Evolutionary conservation across 1,140 invertebrate genomes (phyloP).

Genomic region (Panagrolaimus sp.): DNA sequence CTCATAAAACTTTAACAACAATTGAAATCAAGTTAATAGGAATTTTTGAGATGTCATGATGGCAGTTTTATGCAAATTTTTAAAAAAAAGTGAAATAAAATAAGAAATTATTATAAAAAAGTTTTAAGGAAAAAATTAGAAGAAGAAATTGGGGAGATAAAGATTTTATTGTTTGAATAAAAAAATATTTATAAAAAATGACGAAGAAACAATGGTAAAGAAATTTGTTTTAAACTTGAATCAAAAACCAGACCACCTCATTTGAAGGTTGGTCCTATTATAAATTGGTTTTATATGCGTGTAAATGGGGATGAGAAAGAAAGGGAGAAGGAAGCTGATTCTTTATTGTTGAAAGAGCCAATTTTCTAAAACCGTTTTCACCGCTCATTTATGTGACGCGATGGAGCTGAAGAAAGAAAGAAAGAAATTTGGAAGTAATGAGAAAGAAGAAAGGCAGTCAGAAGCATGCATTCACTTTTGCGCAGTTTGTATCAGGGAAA

Average conservation of each 20-base stretch:
- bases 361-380: conserved; percentile 17
- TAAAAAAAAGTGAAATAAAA: no score
- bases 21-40: no score
- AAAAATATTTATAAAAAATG: no score
- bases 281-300: neutral
- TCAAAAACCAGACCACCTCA: conserved; percentile 11
- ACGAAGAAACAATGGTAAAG: no score
- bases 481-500: neutral
- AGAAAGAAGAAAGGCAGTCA: neutral
- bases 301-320: neutral
- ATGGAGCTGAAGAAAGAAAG: neutral
- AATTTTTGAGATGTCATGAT: no score
- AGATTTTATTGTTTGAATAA: no score
- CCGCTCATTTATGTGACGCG: conserved; percentile 17
- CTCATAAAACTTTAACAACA: no score
- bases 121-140: no score
- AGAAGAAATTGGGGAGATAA: no score
- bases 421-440: neutral
- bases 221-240: conserved; percentile 4
- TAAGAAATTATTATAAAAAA: no score
- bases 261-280: no score
- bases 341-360: neutral
- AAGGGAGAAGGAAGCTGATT: neutral
- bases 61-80: no score
- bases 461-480: neutral